Evolutionary conservation across 2,888 invertebrate genomes (phyloP), one percentile per base, ranked within the genome.

Genomic region (Ethmia dodecea): DNA sequence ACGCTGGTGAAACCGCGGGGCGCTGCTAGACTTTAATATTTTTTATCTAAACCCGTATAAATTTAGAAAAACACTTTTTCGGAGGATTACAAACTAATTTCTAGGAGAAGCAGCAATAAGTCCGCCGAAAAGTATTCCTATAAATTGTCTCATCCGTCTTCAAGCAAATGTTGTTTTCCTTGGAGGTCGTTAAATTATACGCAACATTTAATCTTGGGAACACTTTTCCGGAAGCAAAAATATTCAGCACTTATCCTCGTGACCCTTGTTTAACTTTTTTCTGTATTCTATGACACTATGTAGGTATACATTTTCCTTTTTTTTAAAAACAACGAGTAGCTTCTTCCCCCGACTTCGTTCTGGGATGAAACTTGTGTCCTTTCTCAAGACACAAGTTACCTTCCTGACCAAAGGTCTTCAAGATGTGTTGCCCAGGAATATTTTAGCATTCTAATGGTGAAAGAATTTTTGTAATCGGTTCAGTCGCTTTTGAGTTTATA

Each of bases 171-270:
- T 37, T 52, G 43, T 46, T 52, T 51, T 53, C 51, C 49, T 52
- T 54, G 45, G 55, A 52, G 47, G 53, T 60, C 64, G 62, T 69
- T 57, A 66, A 60, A 61, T 68, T 65, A 55, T 55, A 61, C 63
- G 68, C 60, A 50, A 68, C 69, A 66, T 69, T 69, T 60, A 69
- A 66, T 60, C 58, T 56, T 39, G 42, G 43, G 49, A 57, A 57
- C 45, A 45, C 43, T 51, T 40, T 41, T 47, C 40, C 45, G 38
- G 35, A 42, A 49, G 49, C 38, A 52, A 64, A 58, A 56, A 55
- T 55, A 63, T 56, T 56, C 50, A 49, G 43, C 50, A 52, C 47
- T 64, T 49, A 49, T 49, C 45, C 43, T 12, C 33, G 36, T 35
- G 52, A 45, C 47, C 52, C 48, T 40, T 49, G 42, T 61, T 52